Conservation (phyloP, 2,113 vertebrate species). For the Typhlomys cinereus region DNA sequence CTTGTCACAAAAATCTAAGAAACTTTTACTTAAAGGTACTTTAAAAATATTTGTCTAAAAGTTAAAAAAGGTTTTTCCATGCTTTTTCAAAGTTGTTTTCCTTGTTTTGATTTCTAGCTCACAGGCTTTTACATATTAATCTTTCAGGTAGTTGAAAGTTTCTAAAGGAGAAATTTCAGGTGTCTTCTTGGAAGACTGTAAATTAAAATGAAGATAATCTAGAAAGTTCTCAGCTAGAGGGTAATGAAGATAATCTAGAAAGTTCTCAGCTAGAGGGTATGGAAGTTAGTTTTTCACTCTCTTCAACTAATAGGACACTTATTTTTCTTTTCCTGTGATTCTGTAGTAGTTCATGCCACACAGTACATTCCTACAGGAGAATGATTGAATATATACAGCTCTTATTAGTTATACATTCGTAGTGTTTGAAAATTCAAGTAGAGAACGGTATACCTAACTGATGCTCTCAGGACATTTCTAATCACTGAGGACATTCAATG, state of each 20-base stretch:
- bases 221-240: background rate
- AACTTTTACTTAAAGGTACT: background rate
- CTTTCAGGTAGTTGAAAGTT: background rate
- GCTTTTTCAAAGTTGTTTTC: background rate
- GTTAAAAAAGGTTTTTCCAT: background rate
- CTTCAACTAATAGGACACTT: background rate
- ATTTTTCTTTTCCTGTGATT: conserved; percentile 7
- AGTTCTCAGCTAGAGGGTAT: background rate
- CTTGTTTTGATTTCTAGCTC: background rate
- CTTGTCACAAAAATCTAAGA: background rate
- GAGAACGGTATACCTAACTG: background rate
- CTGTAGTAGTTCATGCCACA: conserved; percentile 31
- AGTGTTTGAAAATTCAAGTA: conserved; percentile 42
- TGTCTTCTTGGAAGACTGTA: conserved; percentile 27
- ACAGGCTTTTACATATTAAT: background rate
- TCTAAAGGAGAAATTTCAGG: conserved; percentile 5
- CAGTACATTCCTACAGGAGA: background rate
- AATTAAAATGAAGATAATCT: background rate
- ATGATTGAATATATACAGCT: background rate
- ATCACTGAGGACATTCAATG: background rate
- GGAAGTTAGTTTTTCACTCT: conserved; percentile 19
- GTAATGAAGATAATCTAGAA: background rate
- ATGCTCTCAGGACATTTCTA: background rate
- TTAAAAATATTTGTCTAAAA: background rate
- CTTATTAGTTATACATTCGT: conserved; percentile 1